Conservation (phyloP, 1,140 invertebrate species). For the Lutraria rhynchaena region DNA sequence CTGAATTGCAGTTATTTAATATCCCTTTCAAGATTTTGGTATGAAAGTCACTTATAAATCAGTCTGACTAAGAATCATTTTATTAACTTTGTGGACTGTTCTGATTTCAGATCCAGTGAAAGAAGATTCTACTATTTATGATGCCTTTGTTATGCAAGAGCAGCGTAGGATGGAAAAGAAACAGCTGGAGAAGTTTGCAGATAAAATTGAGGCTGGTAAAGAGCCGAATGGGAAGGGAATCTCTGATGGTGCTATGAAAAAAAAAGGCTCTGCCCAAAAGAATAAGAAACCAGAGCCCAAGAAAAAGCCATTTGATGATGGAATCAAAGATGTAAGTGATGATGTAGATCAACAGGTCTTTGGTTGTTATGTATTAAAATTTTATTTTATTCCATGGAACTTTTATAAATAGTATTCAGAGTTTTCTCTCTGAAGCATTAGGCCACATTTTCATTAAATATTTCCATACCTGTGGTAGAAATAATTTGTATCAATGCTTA, state of each 20-base stretch:
- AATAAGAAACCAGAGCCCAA: conserved; percentile 74
- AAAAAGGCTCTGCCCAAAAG: conserved; percentile 60
- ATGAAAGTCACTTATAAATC: too few species aligned
- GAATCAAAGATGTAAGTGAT: conserved; percentile 67
- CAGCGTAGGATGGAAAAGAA: conserved; percentile 44
- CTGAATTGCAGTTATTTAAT: too few species aligned
- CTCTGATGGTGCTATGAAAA: conserved; percentile 58
- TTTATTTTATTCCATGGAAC: too few species aligned
- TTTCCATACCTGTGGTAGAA: too few species aligned
- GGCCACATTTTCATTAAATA: too few species aligned
- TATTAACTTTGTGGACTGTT: too few species aligned
- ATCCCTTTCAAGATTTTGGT: too few species aligned
- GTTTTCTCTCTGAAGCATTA: too few species aligned
- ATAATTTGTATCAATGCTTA: too few species aligned
- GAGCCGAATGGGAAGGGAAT: conserved; percentile 59
- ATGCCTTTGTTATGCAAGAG: conserved; percentile 78
- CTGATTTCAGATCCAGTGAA: conserved; percentile 78
- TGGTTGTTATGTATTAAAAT: too few species aligned
- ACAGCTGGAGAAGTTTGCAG: conserved; percentile 57
- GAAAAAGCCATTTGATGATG: conserved; percentile 68
- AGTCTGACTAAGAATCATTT: too few species aligned
- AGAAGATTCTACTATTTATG: conserved; percentile 80
- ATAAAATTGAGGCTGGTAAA: conserved; percentile 58
- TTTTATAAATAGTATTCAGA: too few species aligned
- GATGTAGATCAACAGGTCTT: not conserved